Evolutionary conservation across 37 sponge, comb jelly and placozoan genomes (phyloP).

Genomic region (Ephydatia muelleri): DNA sequence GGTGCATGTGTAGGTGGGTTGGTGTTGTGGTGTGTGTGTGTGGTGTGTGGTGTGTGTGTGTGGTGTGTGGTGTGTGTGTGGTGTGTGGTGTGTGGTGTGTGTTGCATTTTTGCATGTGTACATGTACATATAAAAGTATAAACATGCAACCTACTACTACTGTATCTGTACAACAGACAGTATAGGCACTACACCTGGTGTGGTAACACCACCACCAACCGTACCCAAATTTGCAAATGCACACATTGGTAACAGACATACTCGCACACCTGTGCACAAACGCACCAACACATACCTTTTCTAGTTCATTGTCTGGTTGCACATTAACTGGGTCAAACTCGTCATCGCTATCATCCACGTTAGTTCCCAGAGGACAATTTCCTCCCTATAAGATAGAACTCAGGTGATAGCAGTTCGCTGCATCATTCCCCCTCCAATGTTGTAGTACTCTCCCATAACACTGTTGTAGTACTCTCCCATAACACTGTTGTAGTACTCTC

Average conservation of each 20-base stretch:
- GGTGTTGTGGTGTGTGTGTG: conserved; percentile 1
- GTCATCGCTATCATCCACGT: conserved; percentile 80
- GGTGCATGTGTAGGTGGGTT: too few relatives aligned
- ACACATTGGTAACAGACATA: too few relatives aligned
- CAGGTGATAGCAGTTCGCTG: not conserved
- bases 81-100: too few relatives aligned
- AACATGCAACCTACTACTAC: too few relatives aligned
- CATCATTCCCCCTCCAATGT: not conserved
- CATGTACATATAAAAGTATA: not conserved
- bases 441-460: not conserved
- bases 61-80: too few relatives aligned
- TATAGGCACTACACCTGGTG: too few relatives aligned
- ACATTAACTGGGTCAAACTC: conserved; percentile 49
- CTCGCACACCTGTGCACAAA: too few relatives aligned
- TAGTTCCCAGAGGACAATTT: conserved; percentile 41
- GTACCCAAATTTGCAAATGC: too few relatives aligned
- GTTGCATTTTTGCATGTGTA: not conserved
- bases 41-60: too few relatives aligned
- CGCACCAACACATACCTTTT: conserved; percentile 68
- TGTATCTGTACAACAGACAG: too few relatives aligned
- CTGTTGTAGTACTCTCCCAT: not conserved
- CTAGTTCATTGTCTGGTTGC: conserved; percentile 47
- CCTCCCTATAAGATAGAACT: conserved; percentile 50
- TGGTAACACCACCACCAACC: too few relatives aligned
- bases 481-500: too few relatives aligned